Conservation (phyloP, 2,888 invertebrate genomes). For the Epicampocera succincta region DNA sequence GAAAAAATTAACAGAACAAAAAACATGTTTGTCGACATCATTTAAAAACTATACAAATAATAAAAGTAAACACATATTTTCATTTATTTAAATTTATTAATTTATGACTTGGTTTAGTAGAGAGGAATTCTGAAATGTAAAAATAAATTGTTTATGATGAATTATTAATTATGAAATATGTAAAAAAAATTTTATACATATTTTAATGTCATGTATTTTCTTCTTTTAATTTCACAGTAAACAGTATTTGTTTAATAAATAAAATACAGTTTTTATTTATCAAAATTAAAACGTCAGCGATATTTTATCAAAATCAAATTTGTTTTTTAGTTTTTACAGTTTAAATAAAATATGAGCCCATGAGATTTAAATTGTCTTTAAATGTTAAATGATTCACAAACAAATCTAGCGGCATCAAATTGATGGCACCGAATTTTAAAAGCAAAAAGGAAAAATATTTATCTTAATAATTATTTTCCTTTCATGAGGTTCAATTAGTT, state of each 20-base stretch:
- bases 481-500: too few species aligned
- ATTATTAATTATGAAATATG: conserved; percentile 9
- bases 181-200: background rate
- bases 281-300: conserved; percentile 22
- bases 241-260: background rate
- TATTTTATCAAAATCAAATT: conserved; percentile 5
- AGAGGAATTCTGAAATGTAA: conserved; percentile 8
- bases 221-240: background rate
- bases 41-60: conserved; percentile 18
- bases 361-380: background rate
- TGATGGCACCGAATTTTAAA: too few species aligned
- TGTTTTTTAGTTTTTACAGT: background rate
- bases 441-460: too few species aligned
- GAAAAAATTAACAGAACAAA: background rate
- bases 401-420: too few species aligned
- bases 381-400: background rate
- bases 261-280: conserved; percentile 1
- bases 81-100: conserved; percentile 52
- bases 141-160: conserved; percentile 12
- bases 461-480: too few species aligned
- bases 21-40: background rate
- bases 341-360: background rate
- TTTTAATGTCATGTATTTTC: background rate
- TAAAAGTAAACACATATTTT: conserved; percentile 29
- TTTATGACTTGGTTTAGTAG: conserved; percentile 42